phyloP scores from a whole-genome alignment of 2,888 invertebrate genomes.

The Drosophila colorata region DNA sequence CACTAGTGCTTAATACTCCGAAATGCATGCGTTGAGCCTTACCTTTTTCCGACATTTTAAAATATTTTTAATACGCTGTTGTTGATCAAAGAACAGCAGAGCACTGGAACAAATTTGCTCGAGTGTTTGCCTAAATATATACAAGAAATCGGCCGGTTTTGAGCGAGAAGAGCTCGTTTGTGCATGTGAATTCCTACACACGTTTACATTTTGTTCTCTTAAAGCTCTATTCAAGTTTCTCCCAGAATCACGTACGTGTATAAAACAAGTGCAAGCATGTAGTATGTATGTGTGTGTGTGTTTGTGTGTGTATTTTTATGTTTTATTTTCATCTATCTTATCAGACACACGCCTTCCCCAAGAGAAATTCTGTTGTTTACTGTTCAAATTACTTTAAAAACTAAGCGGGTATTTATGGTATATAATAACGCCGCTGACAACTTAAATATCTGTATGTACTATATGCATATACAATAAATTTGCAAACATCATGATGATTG shows the following conservation, averaged over 20 bases:
- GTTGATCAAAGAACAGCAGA: constrained; percentile 36
- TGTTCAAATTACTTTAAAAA: neutral
- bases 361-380: constrained; percentile 8
- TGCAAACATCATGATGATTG: constrained; percentile 2
- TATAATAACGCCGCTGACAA: neutral
- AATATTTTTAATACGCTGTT: constrained; percentile 33
- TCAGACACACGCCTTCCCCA: constrained; percentile 12
- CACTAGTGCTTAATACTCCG: constrained; percentile 9
- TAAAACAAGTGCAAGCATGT: neutral
- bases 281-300: neutral
- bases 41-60: constrained; percentile 59
- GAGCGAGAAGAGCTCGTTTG: constrained; percentile 20
- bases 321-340: neutral
- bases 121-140: constrained; percentile 13
- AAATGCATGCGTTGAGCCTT: constrained; percentile 6
- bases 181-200: neutral
- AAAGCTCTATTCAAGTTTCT: constrained; percentile 3
- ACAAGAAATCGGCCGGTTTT: constrained; percentile 43
- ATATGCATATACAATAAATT: neutral
- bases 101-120: constrained; percentile 26
- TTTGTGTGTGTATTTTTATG: neutral
- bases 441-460: neutral
- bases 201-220: neutral
- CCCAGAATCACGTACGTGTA: neutral
- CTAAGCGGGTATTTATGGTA: neutral